phyloP scores from a whole-genome alignment of 2,113 vertebrate genomes.

The Anhinga anhinga region DNA sequence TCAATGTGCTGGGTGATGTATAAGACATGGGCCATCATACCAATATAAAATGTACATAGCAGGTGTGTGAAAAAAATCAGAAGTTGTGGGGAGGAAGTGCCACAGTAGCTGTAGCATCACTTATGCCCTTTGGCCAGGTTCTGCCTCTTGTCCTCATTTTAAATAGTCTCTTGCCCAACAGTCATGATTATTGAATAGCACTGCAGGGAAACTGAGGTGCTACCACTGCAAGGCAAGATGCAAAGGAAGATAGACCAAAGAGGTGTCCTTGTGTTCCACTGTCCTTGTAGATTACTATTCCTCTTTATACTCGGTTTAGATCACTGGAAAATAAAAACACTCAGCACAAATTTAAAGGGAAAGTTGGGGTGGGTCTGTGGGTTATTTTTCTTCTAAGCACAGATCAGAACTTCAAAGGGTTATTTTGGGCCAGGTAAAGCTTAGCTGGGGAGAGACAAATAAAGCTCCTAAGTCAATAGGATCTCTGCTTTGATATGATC shows the following conservation, averaged over 20 bases:
- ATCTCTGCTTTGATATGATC: background rate
- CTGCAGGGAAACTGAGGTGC: background rate
- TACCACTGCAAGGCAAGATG: background rate
- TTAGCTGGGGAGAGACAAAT: too few species aligned
- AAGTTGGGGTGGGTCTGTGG: background rate
- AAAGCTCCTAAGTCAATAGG: background rate
- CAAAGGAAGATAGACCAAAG: background rate
- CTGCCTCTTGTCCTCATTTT: background rate
- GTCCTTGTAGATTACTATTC: background rate
- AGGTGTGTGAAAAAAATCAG: background rate
- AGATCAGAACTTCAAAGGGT: background rate
- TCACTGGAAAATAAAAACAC: background rate
- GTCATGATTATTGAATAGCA: background rate
- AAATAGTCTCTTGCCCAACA: background rate
- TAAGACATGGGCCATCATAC: background rate
- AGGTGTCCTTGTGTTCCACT: background rate
- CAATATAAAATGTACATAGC: background rate
- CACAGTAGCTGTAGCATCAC: background rate
- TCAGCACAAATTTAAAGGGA: background rate
- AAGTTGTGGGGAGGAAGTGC: background rate
- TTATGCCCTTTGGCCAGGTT: background rate
- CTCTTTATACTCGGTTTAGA: background rate
- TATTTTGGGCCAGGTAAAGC: background rate
- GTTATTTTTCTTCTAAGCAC: background rate
- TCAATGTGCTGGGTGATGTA: background rate